phyloP scores from a whole-genome alignment of 2,113 vertebrate species.

The Apteryx mantelli region DNA sequence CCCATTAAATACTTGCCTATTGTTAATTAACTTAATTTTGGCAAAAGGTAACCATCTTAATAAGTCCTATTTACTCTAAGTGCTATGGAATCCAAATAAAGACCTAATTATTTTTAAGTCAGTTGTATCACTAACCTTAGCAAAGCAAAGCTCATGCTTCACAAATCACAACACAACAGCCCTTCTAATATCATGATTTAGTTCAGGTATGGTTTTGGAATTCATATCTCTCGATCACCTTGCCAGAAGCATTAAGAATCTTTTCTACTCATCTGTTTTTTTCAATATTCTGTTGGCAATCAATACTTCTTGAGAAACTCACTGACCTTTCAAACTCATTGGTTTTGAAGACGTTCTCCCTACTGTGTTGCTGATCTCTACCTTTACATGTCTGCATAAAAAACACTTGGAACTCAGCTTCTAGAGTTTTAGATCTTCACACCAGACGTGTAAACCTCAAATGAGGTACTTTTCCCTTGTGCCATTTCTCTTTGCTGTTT shows the following conservation, averaged over 20 bases:
- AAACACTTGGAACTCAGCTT: not conserved
- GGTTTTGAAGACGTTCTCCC: not conserved
- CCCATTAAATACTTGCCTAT: not conserved
- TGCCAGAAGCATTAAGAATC: not conserved
- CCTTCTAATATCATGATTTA: not conserved
- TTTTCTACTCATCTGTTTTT: not conserved
- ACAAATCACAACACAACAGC: not conserved
- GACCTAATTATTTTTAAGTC: not conserved
- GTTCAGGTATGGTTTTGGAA: not conserved
- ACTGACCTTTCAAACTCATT: not conserved
- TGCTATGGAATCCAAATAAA: not conserved
- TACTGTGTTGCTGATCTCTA: not conserved
- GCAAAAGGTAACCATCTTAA: not conserved
- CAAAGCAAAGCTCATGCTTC: not conserved
- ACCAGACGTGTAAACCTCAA: not conserved
- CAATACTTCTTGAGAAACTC: no score
- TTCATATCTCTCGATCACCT: not conserved
- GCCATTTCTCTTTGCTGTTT: not conserved
- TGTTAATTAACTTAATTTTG: not conserved
- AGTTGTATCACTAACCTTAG: not conserved
- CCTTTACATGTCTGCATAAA: not conserved
- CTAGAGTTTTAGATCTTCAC: not conserved
- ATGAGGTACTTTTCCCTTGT: not conserved
- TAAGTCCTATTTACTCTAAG: not conserved
- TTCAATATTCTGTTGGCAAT: not conserved